phyloP scores from a whole-genome alignment of 1,140 invertebrate genomes.

The Drosophila pruinosa region DNA sequence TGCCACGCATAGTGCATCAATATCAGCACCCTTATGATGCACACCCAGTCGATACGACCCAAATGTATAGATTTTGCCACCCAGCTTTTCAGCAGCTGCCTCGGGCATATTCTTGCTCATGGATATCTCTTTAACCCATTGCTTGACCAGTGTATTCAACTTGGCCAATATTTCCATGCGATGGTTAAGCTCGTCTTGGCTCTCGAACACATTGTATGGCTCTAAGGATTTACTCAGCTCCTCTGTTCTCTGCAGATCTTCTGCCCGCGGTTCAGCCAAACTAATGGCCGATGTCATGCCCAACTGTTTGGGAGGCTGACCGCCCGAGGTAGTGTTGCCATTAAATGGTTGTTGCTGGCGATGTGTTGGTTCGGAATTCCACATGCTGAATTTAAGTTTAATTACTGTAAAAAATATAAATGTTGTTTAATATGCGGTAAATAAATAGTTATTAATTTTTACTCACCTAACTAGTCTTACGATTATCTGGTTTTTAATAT shows the following conservation, averaged over 20 bases:
- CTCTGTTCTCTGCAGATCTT: slow-evolving; percentile 91
- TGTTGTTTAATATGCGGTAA: not conserved
- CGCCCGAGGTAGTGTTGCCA: slow-evolving; percentile 67
- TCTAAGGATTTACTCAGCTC: slow-evolving; percentile 92
- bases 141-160: slow-evolving; percentile 93
- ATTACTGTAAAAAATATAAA: slow-evolving; percentile 34
- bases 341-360: slow-evolving; percentile 58
- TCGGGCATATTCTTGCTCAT: slow-evolving; percentile 94
- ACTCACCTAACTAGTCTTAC: slow-evolving; percentile 69
- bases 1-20: slow-evolving; percentile 98
- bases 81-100: slow-evolving; percentile 92
- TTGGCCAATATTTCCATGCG: slow-evolving; percentile 92
- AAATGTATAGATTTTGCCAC: slow-evolving; percentile 99
- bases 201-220: slow-evolving; percentile 96
- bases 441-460: not conserved
- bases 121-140: slow-evolving; percentile 96
- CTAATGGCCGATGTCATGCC: slow-evolving; percentile 98
- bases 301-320: slow-evolving; percentile 84
- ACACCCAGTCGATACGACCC: slow-evolving; percentile 96
- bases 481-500: slow-evolving; percentile 34
- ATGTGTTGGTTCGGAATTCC: slow-evolving; percentile 77
- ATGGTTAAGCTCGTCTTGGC: slow-evolving; percentile 94
- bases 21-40: slow-evolving; percentile 99
- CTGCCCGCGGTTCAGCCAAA: slow-evolving; percentile 91
- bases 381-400: slow-evolving; percentile 63